Percentiles rank a stretch among this genome's conserved stretches.
These are phyloP conservation scores for Chelmon rostratus DNA, from an alignment of 2,797 vertebrate genomes.

Conservation along the genomic window DNA sequence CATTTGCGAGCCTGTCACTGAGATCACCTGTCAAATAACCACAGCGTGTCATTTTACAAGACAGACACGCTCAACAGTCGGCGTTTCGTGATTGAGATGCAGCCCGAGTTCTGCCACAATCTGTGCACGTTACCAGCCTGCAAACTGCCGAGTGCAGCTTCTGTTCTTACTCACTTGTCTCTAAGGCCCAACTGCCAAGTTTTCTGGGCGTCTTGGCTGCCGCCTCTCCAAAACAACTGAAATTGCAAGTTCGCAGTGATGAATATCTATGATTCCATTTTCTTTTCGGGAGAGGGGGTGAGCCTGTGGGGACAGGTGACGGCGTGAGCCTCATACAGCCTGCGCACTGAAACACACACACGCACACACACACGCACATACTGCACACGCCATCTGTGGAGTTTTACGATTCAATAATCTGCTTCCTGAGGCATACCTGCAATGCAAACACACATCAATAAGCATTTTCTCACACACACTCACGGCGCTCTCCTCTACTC, in stretches of 20 bases:
- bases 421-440: conserved; percentile 69
- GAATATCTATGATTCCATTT: conserved; percentile 77
- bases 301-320: conserved; percentile 72
- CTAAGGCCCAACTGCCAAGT: conserved; percentile 75
- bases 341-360: conserved; percentile 51
- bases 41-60: conserved; percentile 24
- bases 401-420: conserved; percentile 80
- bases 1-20: conserved; percentile 28
- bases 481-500: conserved; percentile 33
- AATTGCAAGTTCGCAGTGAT: conserved; percentile 73
- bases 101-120: conserved; percentile 74
- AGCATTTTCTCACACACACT: conserved; percentile 42
- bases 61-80: conserved; percentile 57
- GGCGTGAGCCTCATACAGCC: conserved; percentile 50
- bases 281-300: conserved; percentile 54
- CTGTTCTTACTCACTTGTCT: conserved; percentile 77
- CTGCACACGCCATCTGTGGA: conserved; percentile 67
- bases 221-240: conserved; percentile 71
- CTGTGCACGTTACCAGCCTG: conserved; percentile 74
- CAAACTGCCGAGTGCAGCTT: conserved; percentile 73
- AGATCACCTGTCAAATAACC: conserved; percentile 48
- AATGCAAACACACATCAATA: conserved; percentile 65
- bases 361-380: conserved; percentile 16
- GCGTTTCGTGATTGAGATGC: conserved; percentile 68
- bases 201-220: conserved; percentile 64